These are phyloP conservation scores for Pteria penguin DNA, from an alignment of 2,888 invertebrate genomes.

Conservation along the genomic window DNA sequence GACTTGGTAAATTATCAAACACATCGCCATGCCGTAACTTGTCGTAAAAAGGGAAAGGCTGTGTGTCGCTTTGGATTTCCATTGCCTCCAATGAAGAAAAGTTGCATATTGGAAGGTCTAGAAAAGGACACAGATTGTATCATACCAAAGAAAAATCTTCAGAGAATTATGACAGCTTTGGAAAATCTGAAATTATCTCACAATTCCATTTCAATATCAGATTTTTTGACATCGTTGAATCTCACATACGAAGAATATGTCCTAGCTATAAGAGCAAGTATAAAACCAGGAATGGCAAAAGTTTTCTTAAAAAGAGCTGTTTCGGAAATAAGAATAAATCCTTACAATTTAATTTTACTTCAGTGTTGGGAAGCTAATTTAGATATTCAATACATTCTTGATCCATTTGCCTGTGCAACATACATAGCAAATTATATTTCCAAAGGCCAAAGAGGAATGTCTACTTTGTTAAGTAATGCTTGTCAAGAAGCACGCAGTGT, in stretches of 20 bases:
- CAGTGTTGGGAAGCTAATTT: constrained; percentile 40
- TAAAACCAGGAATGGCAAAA: constrained; percentile 24
- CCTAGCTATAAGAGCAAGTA: constrained; percentile 1
- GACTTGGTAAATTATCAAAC: constrained; percentile 41
- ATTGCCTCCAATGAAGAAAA: constrained; percentile 41
- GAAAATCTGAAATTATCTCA: constrained; percentile 10
- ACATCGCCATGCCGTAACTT: constrained; percentile 49
- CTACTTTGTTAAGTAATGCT: constrained; percentile 41
- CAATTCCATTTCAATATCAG: not conserved
- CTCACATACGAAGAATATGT: not conserved
- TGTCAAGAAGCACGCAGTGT: constrained; percentile 29
- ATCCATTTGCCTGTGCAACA: constrained; percentile 48
- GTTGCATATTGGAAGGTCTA: constrained; percentile 39
- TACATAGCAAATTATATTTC: constrained; percentile 53
- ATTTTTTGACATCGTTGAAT: constrained; percentile 3
- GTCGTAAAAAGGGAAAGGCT: constrained; percentile 39
- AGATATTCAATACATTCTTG: constrained; percentile 53
- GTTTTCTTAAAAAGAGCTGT: constrained; percentile 15
- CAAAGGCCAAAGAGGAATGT: constrained; percentile 51
- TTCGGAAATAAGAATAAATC: constrained; percentile 16
- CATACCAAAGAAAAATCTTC: not conserved
- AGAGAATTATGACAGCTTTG: not conserved
- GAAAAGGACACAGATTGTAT: not conserved
- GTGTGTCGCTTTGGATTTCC: constrained; percentile 55
- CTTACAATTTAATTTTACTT: constrained; percentile 31